Conservation (phyloP, 2,888 invertebrate species). For the Thelaira solivaga region DNA sequence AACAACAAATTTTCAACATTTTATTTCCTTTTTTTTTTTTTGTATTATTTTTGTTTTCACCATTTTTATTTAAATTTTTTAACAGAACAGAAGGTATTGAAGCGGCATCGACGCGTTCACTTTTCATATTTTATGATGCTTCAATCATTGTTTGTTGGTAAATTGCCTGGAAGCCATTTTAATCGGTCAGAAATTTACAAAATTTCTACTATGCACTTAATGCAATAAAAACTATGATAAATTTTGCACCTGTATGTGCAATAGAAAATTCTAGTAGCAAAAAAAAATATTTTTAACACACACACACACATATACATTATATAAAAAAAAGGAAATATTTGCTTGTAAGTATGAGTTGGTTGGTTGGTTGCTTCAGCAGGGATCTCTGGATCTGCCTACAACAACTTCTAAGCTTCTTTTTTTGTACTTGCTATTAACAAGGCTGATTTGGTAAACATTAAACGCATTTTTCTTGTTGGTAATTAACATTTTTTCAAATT, state of each 20-base stretch:
- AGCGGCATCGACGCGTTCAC: constrained; percentile 68
- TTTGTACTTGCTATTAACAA: constrained; percentile 7
- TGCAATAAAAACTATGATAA: constrained; percentile 48
- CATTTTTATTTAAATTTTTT: no score
- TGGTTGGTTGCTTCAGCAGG: no score
- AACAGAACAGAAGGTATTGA: constrained; percentile 72
- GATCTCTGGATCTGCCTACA: no score
- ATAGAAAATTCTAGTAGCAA: not conserved
- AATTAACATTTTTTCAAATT: no score
- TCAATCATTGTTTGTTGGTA: constrained; percentile 68
- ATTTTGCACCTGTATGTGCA: constrained; percentile 35
- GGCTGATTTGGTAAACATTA: constrained; percentile 5
- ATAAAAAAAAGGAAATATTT: no score
- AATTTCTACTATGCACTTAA: constrained; percentile 42
- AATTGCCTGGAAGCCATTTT: constrained; percentile 75
- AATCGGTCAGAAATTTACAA: constrained; percentile 69
- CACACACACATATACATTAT: not conserved
- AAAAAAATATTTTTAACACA: not conserved
- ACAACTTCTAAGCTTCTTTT: constrained; percentile 29
- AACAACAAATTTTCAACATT: constrained; percentile 35
- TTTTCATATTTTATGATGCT: constrained; percentile 64
- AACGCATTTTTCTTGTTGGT: no score
- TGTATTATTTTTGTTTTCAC: no score
- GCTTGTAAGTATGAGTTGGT: no score
- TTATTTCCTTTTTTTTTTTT: not conserved